These are phyloP conservation scores for Bombyx mandarina DNA, from an alignment of 1,140 invertebrate species.

Conservation along the genomic window DNA sequence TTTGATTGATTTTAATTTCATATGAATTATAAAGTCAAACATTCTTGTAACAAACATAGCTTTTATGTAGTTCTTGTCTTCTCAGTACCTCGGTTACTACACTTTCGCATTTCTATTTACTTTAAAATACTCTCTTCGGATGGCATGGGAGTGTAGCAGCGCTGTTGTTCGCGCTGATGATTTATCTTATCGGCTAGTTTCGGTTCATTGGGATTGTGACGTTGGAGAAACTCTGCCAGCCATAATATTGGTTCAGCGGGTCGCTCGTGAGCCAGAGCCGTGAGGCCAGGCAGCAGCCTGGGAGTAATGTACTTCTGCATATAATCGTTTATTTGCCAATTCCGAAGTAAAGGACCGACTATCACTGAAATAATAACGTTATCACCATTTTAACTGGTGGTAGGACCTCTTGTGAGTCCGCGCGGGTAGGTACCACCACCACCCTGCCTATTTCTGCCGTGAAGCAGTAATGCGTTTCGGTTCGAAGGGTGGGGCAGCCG, in stretches of 20 bases:
- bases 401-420: too few relatives aligned
- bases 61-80: too few relatives aligned
- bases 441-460: too few relatives aligned
- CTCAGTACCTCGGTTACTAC: too few relatives aligned
- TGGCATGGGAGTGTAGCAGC: constrained; percentile 38
- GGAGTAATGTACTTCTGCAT: constrained; percentile 77
- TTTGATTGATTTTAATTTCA: too few relatives aligned
- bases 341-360: constrained; percentile 72
- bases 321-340: constrained; percentile 76
- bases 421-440: too few relatives aligned
- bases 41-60: too few relatives aligned
- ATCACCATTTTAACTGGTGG: too few relatives aligned
- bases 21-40: too few relatives aligned
- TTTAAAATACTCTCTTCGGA: constrained; percentile 26
- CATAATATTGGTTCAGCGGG: constrained; percentile 83
- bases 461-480: too few relatives aligned
- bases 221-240: constrained; percentile 83
- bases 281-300: constrained; percentile 77
- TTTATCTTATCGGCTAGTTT: constrained; percentile 26
- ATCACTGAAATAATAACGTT: constrained; percentile 64
- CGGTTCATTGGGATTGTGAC: constrained; percentile 84
- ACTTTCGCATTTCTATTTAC: neutral
- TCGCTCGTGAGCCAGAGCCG: constrained; percentile 78
- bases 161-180: constrained; percentile 27
- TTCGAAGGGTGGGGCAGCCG: too few relatives aligned